Evolutionary conservation across 2,113 vertebrate species (phyloP).

Genomic region (Trematomus loennbergii): DNA sequence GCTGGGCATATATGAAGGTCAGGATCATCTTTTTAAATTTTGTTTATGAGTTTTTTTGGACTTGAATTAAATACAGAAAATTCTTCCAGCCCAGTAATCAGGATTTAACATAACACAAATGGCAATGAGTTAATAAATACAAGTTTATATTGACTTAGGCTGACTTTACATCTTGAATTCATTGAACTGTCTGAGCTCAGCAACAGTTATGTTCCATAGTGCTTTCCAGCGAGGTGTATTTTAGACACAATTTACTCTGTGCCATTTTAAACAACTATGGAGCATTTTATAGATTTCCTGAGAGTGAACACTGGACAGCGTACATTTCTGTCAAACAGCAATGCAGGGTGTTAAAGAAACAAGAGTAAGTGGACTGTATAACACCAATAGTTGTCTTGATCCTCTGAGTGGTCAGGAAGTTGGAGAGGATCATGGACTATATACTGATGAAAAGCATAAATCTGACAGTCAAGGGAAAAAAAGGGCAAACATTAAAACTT

Average conservation of each 20-base stretch:
- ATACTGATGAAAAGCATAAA: no score
- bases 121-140: no score
- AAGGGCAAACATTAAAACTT: no score
- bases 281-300: slow-evolving; percentile 38
- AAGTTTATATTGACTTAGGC: no score
- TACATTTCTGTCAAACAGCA: slow-evolving; percentile 22
- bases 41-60: background rate
- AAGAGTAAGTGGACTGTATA: slow-evolving; percentile 12
- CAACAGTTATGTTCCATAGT: slow-evolving; percentile 14
- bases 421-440: slow-evolving; percentile 1
- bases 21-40: background rate
- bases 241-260: slow-evolving; percentile 12
- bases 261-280: slow-evolving; percentile 6
- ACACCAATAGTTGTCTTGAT: slow-evolving; percentile 31
- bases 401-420: slow-evolving; percentile 19
- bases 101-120: background rate
- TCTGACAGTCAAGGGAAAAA: no score
- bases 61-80: background rate
- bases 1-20: background rate
- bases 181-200: background rate
- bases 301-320: slow-evolving; percentile 20
- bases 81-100: background rate
- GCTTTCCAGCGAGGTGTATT: slow-evolving; percentile 9
- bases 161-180: no score
- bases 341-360: slow-evolving; percentile 17